These are phyloP conservation scores for Thomomys bottae DNA, from an alignment of 2,113 vertebrate genomes.

Conservation along the genomic window DNA sequence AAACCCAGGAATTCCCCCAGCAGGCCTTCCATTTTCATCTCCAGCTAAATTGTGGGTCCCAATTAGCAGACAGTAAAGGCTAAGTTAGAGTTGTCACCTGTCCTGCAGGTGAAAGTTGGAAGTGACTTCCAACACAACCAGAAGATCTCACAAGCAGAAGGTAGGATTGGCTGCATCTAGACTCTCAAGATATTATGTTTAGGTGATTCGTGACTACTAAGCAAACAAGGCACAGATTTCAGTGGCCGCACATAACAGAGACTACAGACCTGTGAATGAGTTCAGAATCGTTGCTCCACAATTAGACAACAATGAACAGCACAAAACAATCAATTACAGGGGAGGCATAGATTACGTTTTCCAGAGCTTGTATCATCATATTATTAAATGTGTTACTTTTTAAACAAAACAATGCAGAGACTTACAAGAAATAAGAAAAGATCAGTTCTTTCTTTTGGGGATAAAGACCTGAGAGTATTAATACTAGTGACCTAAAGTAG, in stretches of 20 bases:
- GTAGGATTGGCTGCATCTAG: neutral
- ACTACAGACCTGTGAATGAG: neutral
- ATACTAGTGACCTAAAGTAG: neutral
- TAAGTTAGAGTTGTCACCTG: neutral
- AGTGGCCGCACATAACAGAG: neutral
- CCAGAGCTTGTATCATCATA: neutral
- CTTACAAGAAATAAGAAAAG: neutral
- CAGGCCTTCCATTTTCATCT: neutral
- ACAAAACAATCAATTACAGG: neutral
- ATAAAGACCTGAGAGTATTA: neutral
- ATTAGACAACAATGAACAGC: neutral
- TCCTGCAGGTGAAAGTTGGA: neutral
- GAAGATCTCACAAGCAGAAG: neutral
- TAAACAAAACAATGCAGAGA: neutral
- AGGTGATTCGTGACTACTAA: neutral
- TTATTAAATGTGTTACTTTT: neutral
- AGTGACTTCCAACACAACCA: accelerated
- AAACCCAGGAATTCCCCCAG: neutral
- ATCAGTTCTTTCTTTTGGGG: neutral
- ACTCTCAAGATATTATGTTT: neutral
- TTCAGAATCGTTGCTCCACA: neutral
- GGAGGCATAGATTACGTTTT: neutral
- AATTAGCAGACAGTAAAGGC: neutral
- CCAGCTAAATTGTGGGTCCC: neutral
- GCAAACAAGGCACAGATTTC: neutral